A percentile compares a stretch with the other conserved stretches of the same genome.
Conservation (phyloP, 2,797 vertebrate genomes). For the Onychomys arenicola region DNA sequence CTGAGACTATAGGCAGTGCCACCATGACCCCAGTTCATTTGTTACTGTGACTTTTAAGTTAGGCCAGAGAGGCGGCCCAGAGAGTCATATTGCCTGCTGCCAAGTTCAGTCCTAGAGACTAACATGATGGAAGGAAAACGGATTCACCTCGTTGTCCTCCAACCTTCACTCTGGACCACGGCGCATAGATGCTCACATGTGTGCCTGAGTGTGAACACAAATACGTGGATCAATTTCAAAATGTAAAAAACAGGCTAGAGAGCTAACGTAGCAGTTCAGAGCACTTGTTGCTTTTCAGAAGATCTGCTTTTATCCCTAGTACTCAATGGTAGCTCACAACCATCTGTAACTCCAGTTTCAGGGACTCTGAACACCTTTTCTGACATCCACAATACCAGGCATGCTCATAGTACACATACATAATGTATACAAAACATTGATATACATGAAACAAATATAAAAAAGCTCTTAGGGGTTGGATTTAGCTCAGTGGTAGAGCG, state of each 20-base stretch:
- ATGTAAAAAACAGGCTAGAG: not conserved
- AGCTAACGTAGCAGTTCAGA: not conserved
- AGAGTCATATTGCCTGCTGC: not conserved
- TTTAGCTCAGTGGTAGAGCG: too few relatives aligned
- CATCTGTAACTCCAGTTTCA: not conserved
- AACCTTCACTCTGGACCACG: not conserved
- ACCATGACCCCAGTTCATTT: too few relatives aligned
- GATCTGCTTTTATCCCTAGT: not conserved
- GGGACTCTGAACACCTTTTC: not conserved
- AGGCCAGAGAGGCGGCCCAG: not conserved
- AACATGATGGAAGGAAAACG: not conserved
- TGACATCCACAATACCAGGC: not conserved
- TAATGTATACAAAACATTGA: not conserved
- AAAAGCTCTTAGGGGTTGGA: too few relatives aligned
- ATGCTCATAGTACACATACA: not conserved
- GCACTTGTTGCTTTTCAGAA: not conserved
- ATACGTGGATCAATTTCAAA: not conserved
- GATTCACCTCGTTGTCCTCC: not conserved
- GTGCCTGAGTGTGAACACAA: not conserved
- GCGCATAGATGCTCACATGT: not conserved
- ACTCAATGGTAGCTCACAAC: not conserved
- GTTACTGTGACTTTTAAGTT: not conserved
- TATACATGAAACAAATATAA: not conserved
- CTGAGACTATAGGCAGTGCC: too few relatives aligned
- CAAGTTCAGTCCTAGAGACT: not conserved